Conservation (phyloP, 2,888 invertebrate species). For the Lasius fuliginosus region DNA sequence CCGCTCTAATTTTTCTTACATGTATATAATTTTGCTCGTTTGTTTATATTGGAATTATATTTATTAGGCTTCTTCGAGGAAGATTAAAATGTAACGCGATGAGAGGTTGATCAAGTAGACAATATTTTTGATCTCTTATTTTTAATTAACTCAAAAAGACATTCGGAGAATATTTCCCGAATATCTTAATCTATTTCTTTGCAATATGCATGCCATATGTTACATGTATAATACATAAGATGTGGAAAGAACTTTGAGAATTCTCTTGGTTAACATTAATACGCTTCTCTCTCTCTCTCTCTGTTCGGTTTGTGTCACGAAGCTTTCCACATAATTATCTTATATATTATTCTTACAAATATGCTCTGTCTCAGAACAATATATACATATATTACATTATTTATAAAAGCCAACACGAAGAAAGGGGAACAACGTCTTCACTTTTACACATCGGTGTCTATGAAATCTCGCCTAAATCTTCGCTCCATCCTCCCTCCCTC, state of each 20-base stretch:
- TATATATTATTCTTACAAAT: background rate
- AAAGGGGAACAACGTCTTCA: background rate
- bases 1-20: background rate
- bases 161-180: background rate
- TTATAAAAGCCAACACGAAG: background rate
- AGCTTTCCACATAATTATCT: background rate
- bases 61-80: too few species aligned
- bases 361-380: background rate
- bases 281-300: background rate
- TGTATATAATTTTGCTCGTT: background rate
- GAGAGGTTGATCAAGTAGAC: background rate
- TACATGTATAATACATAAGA: too few species aligned
- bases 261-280: background rate
- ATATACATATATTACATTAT: background rate
- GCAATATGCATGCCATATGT: too few species aligned
- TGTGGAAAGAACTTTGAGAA: too few species aligned
- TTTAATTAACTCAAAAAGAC: background rate
- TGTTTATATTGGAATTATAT: too few species aligned
- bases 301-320: background rate
- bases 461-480: constrained; percentile 38
- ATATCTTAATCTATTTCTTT: background rate
- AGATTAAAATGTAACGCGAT: background rate
- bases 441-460: constrained; percentile 9
- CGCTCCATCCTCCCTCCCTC: background rate
- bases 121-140: background rate